phyloP scores from a whole-genome alignment of 1,140 invertebrate genomes.

The Phymorhynchus buccinoides region DNA sequence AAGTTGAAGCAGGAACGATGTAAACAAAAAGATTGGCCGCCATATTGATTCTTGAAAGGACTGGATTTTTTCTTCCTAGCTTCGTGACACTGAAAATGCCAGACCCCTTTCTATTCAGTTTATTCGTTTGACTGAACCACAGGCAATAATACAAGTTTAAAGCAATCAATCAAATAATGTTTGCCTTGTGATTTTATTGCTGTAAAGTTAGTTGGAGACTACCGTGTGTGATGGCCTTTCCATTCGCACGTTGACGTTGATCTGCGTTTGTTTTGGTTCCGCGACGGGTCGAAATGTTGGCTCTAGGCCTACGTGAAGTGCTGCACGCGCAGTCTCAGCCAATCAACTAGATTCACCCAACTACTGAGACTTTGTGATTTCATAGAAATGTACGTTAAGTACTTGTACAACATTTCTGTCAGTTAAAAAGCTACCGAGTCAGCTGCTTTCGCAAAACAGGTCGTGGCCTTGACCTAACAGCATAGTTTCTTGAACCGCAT shows the following conservation, averaged over 20 bases:
- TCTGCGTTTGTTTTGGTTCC: conserved; percentile 35
- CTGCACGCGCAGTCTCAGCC: background rate
- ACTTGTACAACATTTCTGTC: background rate
- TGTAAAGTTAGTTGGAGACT: background rate
- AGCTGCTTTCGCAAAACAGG: background rate
- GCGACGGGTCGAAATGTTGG: background rate
- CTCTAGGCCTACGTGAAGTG: background rate
- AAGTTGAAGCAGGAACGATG: conserved; percentile 51
- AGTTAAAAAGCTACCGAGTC: background rate
- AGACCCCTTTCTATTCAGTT: no score
- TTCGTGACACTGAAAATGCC: background rate
- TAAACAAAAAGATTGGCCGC: conserved; percentile 72
- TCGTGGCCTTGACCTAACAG: background rate
- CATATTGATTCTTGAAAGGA: conserved; percentile 47
- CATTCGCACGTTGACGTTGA: conserved; percentile 31
- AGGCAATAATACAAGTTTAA: background rate
- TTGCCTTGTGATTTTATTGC: background rate
- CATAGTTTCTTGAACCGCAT: background rate
- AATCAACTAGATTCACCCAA: no score
- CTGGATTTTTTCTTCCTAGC: background rate
- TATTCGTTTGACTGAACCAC: background rate
- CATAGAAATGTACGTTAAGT: background rate
- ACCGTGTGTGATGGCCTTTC: background rate
- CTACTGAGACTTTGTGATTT: background rate
- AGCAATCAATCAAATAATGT: no score